Percentiles rank a stretch among this genome's conserved stretches.
Conservation (phyloP, 2,113 vertebrate species). For the Rana temporaria region DNA sequence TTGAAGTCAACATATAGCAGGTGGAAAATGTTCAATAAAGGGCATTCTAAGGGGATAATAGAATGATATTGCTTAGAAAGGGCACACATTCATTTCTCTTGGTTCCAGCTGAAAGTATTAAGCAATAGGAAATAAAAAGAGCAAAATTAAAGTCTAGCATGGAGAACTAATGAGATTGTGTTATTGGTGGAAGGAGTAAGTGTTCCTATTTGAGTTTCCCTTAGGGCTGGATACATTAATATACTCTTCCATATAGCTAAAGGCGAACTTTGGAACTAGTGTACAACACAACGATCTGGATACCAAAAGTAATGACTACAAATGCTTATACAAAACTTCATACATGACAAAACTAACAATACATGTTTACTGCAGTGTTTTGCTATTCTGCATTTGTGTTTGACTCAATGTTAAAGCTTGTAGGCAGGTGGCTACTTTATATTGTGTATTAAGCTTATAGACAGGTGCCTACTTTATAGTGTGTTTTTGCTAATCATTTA, state of each 20-base stretch:
- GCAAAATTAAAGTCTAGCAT: slow-evolving; percentile 20
- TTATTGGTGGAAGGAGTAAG: slow-evolving; percentile 26
- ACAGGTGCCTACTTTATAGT: no score
- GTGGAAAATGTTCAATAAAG: slow-evolving; percentile 24
- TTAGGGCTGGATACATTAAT: neutral
- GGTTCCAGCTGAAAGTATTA: slow-evolving; percentile 6
- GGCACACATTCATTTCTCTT: slow-evolving; percentile 29
- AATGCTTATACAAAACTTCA: no score
- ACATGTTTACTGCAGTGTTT: no score
- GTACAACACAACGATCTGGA: no score
- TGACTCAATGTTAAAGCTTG: no score
- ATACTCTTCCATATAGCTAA: neutral
- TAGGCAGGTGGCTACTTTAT: no score
- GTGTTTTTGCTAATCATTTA: no score
- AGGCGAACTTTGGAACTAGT: no score
- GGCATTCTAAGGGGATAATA: slow-evolving; percentile 20
- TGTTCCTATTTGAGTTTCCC: neutral
- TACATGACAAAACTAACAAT: no score
- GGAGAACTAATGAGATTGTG: neutral
- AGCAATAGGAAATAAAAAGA: slow-evolving; percentile 24
- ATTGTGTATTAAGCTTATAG: no score
- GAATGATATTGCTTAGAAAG: slow-evolving; percentile 13
- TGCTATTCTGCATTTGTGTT: no score
- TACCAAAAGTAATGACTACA: no score
- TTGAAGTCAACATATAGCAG: slow-evolving; percentile 1